These are phyloP conservation scores for Gryllus bimaculatus DNA, from an alignment of 1,140 invertebrate species.

Conservation along the genomic window DNA sequence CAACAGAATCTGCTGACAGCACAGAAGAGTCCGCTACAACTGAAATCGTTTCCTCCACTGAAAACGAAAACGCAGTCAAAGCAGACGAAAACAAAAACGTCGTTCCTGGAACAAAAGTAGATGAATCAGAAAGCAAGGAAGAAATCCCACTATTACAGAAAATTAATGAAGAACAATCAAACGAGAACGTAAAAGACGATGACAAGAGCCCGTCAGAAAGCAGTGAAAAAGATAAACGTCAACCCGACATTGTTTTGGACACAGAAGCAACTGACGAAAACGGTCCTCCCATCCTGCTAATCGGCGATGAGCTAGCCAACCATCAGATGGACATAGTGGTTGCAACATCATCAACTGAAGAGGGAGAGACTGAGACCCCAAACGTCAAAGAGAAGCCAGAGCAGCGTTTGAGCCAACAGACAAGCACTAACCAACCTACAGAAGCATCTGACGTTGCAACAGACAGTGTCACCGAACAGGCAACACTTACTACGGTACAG, in stretches of 20 bases:
- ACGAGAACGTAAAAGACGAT: background rate
- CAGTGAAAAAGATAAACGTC: background rate
- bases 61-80: background rate
- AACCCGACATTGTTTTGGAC: background rate
- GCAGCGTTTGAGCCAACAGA: background rate
- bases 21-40: background rate
- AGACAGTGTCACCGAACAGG: background rate
- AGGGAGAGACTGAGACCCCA: background rate
- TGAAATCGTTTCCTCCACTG: background rate
- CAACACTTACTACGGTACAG: background rate
- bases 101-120: background rate
- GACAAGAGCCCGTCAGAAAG: background rate
- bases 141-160: background rate
- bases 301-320: background rate
- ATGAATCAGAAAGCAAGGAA: background rate
- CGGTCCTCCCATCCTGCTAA: background rate
- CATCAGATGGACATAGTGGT: background rate
- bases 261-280: background rate
- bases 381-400: background rate
- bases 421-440: background rate
- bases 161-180: background rate
- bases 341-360: background rate
- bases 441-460: background rate
- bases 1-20: background rate
- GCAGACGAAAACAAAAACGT: background rate